phyloP scores from a whole-genome alignment of 2,888 invertebrate species.

The Heliconius charithonia region DNA sequence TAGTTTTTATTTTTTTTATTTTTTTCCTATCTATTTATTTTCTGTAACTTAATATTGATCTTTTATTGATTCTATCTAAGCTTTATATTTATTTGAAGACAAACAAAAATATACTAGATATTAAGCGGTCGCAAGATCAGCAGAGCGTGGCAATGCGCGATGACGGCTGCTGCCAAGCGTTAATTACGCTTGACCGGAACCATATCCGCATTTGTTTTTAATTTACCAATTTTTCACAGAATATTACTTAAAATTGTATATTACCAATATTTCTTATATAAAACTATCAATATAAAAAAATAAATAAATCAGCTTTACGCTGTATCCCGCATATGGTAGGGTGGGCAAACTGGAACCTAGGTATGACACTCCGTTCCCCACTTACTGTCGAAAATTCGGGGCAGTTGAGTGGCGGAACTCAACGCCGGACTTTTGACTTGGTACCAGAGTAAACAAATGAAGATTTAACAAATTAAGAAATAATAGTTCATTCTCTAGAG shows the following conservation, averaged over 20 bases:
- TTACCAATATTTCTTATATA: background rate
- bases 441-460: too few relatives aligned
- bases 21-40: background rate
- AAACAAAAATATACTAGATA: conserved; percentile 8
- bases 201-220: conserved; percentile 42
- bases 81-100: background rate
- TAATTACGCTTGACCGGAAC: conserved; percentile 68
- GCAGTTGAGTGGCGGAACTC: too few relatives aligned
- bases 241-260: background rate
- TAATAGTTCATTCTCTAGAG: too few relatives aligned
- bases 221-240: conserved; percentile 22
- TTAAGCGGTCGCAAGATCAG: conserved; percentile 48
- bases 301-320: too few relatives aligned
- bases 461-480: too few relatives aligned
- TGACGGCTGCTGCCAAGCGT: conserved; percentile 71
- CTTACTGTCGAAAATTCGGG: too few relatives aligned
- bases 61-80: too few relatives aligned
- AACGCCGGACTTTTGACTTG: too few relatives aligned
- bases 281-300: background rate
- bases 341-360: too few relatives aligned
- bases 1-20: background rate
- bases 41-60: background rate
- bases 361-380: too few relatives aligned
- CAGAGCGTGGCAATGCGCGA: conserved; percentile 64
- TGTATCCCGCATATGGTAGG: too few relatives aligned